Conservation (phyloP, 2,113 vertebrate species). For the Saguinus imperator region DNA sequence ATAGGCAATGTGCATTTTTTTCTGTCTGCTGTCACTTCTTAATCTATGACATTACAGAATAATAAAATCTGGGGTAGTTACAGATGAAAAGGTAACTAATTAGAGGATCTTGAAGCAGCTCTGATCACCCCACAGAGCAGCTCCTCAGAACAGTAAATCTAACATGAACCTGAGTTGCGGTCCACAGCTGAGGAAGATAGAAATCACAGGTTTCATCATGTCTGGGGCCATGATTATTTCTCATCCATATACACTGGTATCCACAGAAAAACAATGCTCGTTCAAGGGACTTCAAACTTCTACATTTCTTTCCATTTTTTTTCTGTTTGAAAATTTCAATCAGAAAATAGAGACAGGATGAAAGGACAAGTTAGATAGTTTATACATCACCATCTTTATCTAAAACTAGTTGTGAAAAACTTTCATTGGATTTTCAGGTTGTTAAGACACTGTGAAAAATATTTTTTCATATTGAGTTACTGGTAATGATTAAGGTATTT, state of each 20-base stretch:
- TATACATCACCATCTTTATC: background rate
- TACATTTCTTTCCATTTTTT: background rate
- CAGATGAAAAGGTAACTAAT: constrained; percentile 16
- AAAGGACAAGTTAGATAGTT: background rate
- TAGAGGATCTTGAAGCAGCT: constrained; percentile 21
- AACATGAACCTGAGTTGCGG: background rate
- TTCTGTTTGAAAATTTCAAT: background rate
- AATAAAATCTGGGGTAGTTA: background rate
- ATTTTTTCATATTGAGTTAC: background rate
- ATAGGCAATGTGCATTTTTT: background rate
- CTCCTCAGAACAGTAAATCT: background rate
- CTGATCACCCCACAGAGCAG: background rate
- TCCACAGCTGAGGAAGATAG: background rate
- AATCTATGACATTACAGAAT: background rate
- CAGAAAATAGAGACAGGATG: background rate
- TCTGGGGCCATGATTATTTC: background rate
- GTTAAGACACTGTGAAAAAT: background rate
- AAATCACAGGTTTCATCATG: background rate
- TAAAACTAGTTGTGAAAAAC: background rate
- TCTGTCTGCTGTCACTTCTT: background rate
- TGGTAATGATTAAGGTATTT: background rate
- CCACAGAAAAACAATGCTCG: background rate
- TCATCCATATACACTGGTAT: background rate
- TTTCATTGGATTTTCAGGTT: background rate
- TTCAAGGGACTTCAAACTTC: background rate